These are phyloP conservation scores for Lithobates pipiens DNA, from an alignment of 2,797 vertebrate genomes.

Conservation along the genomic window DNA sequence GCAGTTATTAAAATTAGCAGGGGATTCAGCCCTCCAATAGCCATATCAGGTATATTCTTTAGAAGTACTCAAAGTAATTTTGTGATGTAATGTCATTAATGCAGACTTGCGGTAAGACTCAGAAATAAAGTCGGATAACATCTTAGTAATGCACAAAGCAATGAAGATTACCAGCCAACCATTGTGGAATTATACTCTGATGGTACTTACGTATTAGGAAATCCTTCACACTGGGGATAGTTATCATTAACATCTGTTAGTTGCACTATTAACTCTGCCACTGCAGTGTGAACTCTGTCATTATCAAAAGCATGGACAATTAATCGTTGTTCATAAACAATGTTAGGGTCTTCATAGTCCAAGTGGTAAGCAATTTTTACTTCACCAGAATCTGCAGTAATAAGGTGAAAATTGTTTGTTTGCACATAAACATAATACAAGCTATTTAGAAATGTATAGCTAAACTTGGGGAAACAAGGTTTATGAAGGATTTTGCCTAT, in stretches of 20 bases:
- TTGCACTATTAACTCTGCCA: constrained; percentile 31
- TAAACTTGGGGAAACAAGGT: no score
- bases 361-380: constrained; percentile 55
- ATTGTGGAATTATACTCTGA: not conserved
- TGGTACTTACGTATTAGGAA: constrained; percentile 60
- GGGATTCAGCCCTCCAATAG: no score
- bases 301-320: constrained; percentile 61
- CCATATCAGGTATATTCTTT: no score
- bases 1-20: no score
- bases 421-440: not conserved
- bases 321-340: constrained; percentile 39
- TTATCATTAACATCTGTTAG: constrained; percentile 64
- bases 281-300: constrained; percentile 48
- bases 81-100: no score
- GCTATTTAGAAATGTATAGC: no score
- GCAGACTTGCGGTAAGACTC: no score
- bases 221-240: constrained; percentile 36
- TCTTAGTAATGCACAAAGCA: not conserved
- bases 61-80: no score
- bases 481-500: no score
- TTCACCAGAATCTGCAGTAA: constrained; percentile 52
- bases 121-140: not conserved
- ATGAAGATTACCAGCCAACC: no score
- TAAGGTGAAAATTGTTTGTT: not conserved
- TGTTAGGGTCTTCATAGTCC: constrained; percentile 51